These are phyloP conservation scores for Escarpia spicata DNA, from an alignment of 2,888 invertebrate genomes.

Conservation along the genomic window DNA sequence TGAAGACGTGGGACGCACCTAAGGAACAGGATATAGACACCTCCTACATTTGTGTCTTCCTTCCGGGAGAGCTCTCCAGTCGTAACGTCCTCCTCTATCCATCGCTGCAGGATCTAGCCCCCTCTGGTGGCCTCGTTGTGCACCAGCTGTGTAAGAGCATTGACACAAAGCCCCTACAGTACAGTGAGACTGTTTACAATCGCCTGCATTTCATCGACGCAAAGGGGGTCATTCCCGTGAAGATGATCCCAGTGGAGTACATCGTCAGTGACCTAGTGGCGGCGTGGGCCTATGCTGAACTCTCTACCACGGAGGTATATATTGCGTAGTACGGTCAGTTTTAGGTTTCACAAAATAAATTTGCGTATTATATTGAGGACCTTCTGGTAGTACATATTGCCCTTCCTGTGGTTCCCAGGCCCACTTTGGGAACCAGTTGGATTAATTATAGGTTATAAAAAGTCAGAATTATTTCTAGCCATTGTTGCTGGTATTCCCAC, in stretches of 20 bases:
- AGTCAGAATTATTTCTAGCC: too few species aligned
- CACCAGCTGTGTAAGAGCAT: not conserved
- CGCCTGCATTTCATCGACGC: not conserved
- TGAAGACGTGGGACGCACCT: not conserved
- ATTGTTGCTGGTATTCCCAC: too few species aligned
- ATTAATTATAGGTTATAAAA: too few species aligned
- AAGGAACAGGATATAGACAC: not conserved
- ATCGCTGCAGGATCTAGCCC: not conserved
- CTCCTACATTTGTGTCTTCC: constrained; percentile 1
- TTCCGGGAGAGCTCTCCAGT: not conserved
- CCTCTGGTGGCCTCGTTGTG: not conserved
- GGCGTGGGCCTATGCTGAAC: not conserved
- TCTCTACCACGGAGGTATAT: not conserved
- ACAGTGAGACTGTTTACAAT: not conserved
- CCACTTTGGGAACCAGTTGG: too few species aligned
- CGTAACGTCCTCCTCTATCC: not conserved
- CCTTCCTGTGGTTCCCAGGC: too few species aligned
- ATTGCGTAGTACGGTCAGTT: not conserved
- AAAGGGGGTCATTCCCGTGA: not conserved
- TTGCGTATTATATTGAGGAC: too few species aligned
- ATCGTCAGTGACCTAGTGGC: not conserved
- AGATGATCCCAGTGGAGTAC: not conserved
- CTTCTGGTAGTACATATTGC: too few species aligned
- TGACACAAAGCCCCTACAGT: not conserved
- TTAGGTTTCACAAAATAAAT: too few species aligned